Evolutionary conservation across 2,113 vertebrate genomes (phyloP), one percentile per base, ranked within the genome.

Genomic region (Thamnophis sirtalis): DNA sequence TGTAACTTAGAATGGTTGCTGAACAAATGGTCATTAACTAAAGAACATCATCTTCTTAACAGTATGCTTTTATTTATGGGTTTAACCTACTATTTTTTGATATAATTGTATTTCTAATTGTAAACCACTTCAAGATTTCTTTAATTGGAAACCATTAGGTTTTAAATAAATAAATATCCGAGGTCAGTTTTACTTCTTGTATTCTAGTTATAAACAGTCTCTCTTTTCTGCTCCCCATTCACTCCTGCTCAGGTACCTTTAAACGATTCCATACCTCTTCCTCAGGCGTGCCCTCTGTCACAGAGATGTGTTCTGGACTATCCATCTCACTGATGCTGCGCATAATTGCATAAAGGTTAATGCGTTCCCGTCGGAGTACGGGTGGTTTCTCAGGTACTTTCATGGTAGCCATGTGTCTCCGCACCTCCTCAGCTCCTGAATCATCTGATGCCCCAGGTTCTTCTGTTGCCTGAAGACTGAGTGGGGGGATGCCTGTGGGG

Each of bases 311-410:
- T 60, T 96, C 96, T 0, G 92, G 96, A 4, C 97, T 94, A 38
- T 99, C 98, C 95, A 98, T 96, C 93, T 98, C 98, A 86, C 98
- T 98, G 94, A 99, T 99, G 95, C 98, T 99, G 94, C 98, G 97
- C 99, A 99, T 99, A 94, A 99, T 97, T 33, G 98, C 98, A 2
- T 98, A 98, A 50, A 99, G 98, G 95, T 98, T 98, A 97, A 99
- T 99, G 86, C 98, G 98, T 97, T 98, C 96, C 93, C 97, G 95
- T 90, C 97, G 55, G 95, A 95, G 90, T 0, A 48, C 0, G 50
- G 43, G 21, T 13, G 86, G 53, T 1, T 24, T 53, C 58, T 60
- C 88, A 9, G 89, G 6, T 28, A 1, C 51, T 28, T 2, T 38
- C 68, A 92, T 86, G 15, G 92, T 84, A 5, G 93, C 94, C 13